Conservation (phyloP, 2,113 vertebrate species). For the Asarcornis scutulata region DNA sequence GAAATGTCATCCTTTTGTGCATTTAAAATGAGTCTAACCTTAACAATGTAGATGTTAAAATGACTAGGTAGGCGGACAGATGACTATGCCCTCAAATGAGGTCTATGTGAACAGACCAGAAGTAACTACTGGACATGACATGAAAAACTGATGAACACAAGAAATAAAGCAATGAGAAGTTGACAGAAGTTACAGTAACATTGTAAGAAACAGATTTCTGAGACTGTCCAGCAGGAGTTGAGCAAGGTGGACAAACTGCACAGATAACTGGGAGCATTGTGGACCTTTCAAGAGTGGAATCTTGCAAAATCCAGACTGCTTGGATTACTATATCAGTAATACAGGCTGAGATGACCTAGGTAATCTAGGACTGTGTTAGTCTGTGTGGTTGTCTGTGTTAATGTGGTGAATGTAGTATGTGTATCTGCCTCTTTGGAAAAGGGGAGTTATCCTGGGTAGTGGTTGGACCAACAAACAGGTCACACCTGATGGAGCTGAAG, state of each 20-base stretch:
- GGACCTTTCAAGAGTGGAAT: background rate
- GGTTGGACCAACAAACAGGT: background rate
- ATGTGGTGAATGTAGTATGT: background rate
- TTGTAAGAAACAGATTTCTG: background rate
- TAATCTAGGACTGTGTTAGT: background rate
- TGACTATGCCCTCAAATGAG: background rate
- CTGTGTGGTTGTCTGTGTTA: background rate
- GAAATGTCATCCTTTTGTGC: background rate
- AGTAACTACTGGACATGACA: background rate
- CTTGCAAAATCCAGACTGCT: background rate
- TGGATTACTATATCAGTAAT: background rate
- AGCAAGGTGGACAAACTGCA: background rate
- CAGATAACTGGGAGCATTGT: background rate
- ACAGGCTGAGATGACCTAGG: background rate
- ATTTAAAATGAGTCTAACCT: background rate
- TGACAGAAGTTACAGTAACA: background rate
- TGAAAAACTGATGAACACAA: background rate
- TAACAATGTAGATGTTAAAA: background rate
- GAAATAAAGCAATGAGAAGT: background rate
- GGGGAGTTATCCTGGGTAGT: background rate
- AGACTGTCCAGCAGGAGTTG: background rate
- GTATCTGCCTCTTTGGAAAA: background rate
- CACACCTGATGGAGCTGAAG: background rate
- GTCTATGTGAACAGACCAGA: background rate
- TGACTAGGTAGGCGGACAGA: background rate